phyloP scores from a whole-genome alignment of 2,888 invertebrate species.

The Leptogaster cylindrica region DNA sequence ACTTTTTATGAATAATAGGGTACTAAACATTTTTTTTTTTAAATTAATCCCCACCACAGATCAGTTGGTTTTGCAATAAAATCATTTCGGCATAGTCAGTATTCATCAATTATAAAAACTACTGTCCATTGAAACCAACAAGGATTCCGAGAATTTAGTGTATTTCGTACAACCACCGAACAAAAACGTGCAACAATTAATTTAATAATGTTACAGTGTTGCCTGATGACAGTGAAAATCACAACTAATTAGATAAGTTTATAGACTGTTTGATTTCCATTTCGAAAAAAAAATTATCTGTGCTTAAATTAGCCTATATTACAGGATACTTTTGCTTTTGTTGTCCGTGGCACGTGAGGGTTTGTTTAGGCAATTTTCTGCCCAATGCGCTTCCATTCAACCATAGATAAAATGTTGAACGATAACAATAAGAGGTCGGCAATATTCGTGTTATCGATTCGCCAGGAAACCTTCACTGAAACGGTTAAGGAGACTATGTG shows the following conservation, averaged over 20 bases:
- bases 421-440: slow-evolving; percentile 20
- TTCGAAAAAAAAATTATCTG: slow-evolving; percentile 2
- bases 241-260: slow-evolving; percentile 34
- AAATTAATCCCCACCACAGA: too few species aligned
- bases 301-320: slow-evolving; percentile 9
- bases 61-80: too few species aligned
- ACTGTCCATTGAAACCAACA: too few species aligned
- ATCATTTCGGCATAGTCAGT: too few species aligned
- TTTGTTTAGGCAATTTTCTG: slow-evolving; percentile 38
- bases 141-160: too few species aligned
- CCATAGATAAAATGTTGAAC: slow-evolving; percentile 32
- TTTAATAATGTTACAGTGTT: too few species aligned
- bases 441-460: slow-evolving; percentile 5
- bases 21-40: too few species aligned
- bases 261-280: slow-evolving; percentile 25
- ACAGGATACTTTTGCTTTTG: slow-evolving; percentile 15
- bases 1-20: too few species aligned
- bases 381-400: slow-evolving; percentile 28
- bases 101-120: too few species aligned
- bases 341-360: slow-evolving; percentile 7
- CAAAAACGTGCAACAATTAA: too few species aligned
- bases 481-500: slow-evolving; percentile 24
- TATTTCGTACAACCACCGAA: too few species aligned
- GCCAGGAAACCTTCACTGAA: not conserved
- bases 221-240: slow-evolving; percentile 12